Percentiles rank a stretch among this genome's conserved stretches.
Conservation (phyloP, 92 coral and sea anemone genomes). For the Metridium senile region DNA sequence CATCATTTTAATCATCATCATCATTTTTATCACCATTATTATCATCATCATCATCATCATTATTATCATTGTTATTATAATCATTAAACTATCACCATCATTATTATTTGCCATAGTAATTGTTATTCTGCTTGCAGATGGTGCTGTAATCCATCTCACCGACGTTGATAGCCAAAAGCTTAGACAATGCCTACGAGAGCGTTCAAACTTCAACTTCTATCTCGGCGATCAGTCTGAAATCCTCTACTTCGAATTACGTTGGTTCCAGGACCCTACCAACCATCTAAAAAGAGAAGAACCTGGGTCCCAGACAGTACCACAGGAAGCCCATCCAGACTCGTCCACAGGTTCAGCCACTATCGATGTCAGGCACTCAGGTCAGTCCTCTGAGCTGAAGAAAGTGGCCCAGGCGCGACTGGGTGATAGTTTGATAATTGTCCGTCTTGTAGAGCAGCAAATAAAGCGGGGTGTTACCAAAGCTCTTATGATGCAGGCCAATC, state of each 20-base stretch:
- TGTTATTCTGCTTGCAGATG: too few relatives aligned
- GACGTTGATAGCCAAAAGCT: slow-evolving; percentile 59
- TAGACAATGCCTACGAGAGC: slow-evolving; percentile 62
- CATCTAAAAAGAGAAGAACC: neutral
- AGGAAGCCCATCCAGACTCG: slow-evolving; percentile 16
- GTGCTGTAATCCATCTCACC: slow-evolving; percentile 69
- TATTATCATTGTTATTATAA: too few relatives aligned
- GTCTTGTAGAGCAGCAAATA: slow-evolving; percentile 1
- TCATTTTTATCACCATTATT: neutral
- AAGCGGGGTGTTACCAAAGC: slow-evolving; percentile 53
- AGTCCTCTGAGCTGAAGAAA: slow-evolving; percentile 19
- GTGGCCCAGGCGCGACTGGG: slow-evolving; percentile 11
- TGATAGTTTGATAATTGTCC: neutral
- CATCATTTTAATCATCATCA: neutral
- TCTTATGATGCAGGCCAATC: slow-evolving; percentile 68
- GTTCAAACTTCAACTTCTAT: slow-evolving; percentile 63
- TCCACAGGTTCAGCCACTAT: slow-evolving; percentile 66
- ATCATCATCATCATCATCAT: neutral
- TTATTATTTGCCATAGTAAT: too few relatives aligned
- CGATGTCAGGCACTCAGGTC: slow-evolving; percentile 75
- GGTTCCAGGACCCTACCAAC: slow-evolving; percentile 46
- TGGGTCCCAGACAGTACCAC: neutral
- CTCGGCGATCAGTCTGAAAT: slow-evolving; percentile 75
- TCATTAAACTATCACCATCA: neutral
- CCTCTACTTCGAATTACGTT: slow-evolving; percentile 74